Percentiles rank a stretch among this genome's conserved stretches.
phyloP scores from a whole-genome alignment of 2,113 vertebrate genomes.

The Neotragus pygmaeus region DNA sequence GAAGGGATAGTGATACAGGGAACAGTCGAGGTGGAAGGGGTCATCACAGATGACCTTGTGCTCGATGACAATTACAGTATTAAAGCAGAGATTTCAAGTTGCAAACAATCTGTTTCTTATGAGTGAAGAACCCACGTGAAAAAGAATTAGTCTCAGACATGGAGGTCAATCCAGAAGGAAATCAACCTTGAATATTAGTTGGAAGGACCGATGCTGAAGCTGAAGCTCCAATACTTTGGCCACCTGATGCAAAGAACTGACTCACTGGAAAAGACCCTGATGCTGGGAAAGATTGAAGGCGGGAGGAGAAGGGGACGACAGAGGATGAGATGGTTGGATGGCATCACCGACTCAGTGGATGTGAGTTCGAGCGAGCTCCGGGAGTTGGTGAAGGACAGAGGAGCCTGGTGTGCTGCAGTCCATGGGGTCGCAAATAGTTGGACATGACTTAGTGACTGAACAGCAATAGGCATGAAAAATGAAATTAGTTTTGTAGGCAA shows the following conservation, averaged over 20 bases:
- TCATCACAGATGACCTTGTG: accelerated
- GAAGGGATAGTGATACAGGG: not conserved
- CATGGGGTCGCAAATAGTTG: not conserved
- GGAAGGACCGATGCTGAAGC: not conserved
- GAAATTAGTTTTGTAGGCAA: not conserved
- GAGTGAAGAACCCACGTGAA: not conserved
- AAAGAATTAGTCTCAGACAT: not conserved
- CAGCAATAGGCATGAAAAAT: not conserved
- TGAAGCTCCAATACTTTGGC: not conserved
- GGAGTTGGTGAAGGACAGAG: not conserved
- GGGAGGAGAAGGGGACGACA: accelerated
- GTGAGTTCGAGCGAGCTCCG: accelerated
- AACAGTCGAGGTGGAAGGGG: not conserved
- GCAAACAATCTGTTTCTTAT: not conserved
- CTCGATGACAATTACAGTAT: not conserved
- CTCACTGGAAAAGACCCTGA: not conserved
- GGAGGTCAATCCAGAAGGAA: not conserved
- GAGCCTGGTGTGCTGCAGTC: not conserved
- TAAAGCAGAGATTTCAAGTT: not conserved
- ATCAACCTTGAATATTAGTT: not conserved
- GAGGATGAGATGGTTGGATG: not conserved
- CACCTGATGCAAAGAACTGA: not conserved
- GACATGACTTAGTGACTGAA: not conserved
- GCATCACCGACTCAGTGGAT: not conserved
- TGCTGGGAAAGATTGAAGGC: not conserved